Percentiles rank a stretch among this genome's conserved stretches.
Conservation (phyloP, 2,113 vertebrate species). For the Gnathonemus echidnorhynchus region DNA sequence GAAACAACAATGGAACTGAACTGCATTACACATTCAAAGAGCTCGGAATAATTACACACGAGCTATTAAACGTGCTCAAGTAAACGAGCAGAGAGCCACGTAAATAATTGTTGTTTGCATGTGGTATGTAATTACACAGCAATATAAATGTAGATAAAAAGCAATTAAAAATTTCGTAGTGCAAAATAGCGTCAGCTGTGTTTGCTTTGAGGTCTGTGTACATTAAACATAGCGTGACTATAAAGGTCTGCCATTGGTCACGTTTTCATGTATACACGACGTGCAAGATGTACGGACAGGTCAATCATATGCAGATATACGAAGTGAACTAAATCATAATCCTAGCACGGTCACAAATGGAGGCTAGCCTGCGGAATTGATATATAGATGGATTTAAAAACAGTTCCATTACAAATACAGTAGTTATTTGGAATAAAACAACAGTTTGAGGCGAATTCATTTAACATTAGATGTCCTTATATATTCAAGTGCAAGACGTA, state of each 20-base stretch:
- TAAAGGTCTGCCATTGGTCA: neutral
- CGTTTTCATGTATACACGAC: neutral
- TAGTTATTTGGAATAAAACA: neutral
- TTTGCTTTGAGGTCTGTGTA: neutral
- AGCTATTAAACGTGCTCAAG: neutral
- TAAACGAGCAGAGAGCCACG: neutral
- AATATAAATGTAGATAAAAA: neutral
- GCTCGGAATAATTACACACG: neutral
- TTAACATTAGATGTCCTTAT: neutral
- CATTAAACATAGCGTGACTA: neutral
- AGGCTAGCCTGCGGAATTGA: neutral
- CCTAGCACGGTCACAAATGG: neutral
- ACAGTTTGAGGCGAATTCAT: neutral
- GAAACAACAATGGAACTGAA: neutral
- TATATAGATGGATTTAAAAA: neutral
- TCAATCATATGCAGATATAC: neutral
- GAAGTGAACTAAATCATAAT: neutral
- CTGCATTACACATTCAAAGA: neutral
- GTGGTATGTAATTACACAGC: neutral
- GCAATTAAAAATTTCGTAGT: neutral
- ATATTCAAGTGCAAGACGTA: neutral
- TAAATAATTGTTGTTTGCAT: neutral
- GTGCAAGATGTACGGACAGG: neutral
- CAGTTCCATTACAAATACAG: neutral
- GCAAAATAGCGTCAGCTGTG: neutral